Conservation (phyloP, 2,797 vertebrate genomes). For the Choloepus didactylus region DNA sequence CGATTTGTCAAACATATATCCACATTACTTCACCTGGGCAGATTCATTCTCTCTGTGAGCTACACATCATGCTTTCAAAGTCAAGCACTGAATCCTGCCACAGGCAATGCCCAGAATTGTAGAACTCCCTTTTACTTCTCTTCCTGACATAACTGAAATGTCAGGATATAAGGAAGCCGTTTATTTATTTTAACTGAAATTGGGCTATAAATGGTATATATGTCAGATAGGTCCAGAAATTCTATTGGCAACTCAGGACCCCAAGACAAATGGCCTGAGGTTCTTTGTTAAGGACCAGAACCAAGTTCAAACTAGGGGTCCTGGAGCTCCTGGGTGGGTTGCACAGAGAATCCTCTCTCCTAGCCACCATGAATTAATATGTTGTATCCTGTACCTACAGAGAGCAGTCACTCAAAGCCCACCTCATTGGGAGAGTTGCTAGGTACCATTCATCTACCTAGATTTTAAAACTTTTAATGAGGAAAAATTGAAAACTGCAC, state of each 20-base stretch:
- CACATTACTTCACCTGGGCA: not conserved
- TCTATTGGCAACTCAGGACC: not conserved
- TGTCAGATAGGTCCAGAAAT: slow-evolving; percentile 42
- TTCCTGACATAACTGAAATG: slow-evolving; percentile 77
- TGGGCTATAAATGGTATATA: not conserved
- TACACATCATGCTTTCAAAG: slow-evolving; percentile 69
- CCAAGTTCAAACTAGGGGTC: not conserved
- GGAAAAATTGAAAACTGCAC: not conserved
- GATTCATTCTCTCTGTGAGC: slow-evolving; percentile 68
- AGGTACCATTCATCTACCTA: not conserved
- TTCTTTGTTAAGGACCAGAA: not conserved
- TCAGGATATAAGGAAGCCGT: slow-evolving; percentile 70
- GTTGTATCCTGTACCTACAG: not conserved
- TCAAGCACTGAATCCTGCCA: slow-evolving; percentile 66
- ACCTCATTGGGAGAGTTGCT: not conserved
- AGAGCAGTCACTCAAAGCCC: not conserved
- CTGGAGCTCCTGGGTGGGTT: not conserved
- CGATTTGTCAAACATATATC: slow-evolving; percentile 78
- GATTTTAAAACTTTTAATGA: not conserved
- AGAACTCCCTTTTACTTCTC: slow-evolving; percentile 72
- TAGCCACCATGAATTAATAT: not conserved
- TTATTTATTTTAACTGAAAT: slow-evolving; percentile 71
- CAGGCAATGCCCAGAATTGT: not conserved
- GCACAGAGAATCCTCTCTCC: too few relatives aligned
- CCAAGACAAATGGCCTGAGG: not conserved